Conservation (phyloP, 2,113 vertebrate species). For the Onychorhynchus coronatus region DNA sequence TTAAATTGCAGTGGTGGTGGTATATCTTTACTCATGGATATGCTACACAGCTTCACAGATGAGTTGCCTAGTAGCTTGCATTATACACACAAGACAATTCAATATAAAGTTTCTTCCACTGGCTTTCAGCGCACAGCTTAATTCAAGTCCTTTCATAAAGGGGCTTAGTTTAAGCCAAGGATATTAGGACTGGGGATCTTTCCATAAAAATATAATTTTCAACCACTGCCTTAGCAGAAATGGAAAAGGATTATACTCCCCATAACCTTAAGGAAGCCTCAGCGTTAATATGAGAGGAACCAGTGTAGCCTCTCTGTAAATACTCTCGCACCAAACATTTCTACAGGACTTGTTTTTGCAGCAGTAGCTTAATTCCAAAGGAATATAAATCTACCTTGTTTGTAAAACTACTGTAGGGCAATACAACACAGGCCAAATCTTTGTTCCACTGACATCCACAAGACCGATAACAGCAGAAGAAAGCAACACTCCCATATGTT, state of each 20-base stretch:
- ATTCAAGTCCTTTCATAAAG: neutral
- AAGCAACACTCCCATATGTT: slow-evolving; percentile 29
- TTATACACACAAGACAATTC: neutral
- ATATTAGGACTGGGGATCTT: neutral
- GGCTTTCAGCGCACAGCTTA: neutral
- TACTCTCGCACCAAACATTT: slow-evolving; percentile 1
- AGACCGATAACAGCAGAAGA: slow-evolving; percentile 15
- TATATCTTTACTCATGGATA: neutral
- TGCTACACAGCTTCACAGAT: neutral
- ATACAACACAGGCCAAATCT: neutral
- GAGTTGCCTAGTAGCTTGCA: neutral
- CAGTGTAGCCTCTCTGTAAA: neutral
- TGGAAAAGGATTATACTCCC: neutral
- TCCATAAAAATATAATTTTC: neutral
- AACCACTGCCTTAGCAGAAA: neutral
- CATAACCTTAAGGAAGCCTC: neutral
- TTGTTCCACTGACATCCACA: neutral
- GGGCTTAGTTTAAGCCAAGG: neutral
- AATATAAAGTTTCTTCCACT: neutral
- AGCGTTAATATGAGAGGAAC: neutral
- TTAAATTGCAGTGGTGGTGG: neutral
- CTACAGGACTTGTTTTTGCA: neutral
- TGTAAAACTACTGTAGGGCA: slow-evolving; percentile 50
- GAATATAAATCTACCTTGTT: slow-evolving; percentile 41
- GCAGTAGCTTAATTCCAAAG: slow-evolving; percentile 47